These are phyloP conservation scores for Globodera rostochiensis DNA, from an alignment of 1,140 invertebrate genomes.

Conservation along the genomic window DNA sequence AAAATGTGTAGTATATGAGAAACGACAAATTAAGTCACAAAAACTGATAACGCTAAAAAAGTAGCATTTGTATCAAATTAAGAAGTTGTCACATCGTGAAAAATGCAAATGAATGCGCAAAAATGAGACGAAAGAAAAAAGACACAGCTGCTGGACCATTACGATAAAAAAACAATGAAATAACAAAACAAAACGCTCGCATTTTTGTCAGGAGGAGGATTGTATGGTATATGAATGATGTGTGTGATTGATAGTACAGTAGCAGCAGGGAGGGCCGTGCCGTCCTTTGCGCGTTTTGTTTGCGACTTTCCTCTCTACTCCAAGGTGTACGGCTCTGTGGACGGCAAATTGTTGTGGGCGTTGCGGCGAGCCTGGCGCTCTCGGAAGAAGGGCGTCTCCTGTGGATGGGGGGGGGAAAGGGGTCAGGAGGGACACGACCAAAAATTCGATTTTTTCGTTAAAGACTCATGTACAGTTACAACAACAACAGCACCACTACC, in stretches of 20 bases:
- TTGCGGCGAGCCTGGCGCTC: slow-evolving; percentile 27
- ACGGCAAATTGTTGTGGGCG: slow-evolving; percentile 32
- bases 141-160: no score
- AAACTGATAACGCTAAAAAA: no score
- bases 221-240: not conserved
- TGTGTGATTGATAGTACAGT: slow-evolving; percentile 3
- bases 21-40: no score
- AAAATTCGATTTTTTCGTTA: no score
- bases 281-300: no score
- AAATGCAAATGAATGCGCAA: slow-evolving; percentile 1
- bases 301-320: slow-evolving; percentile 1
- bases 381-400: slow-evolving; percentile 51
- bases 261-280: not conserved
- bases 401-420: not conserved
- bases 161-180: no score
- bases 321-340: slow-evolving; percentile 37
- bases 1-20: no score
- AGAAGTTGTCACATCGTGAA: not conserved
- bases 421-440: no score
- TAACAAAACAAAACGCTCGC: no score
- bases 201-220: no score
- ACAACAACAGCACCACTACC: not conserved
- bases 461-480: no score
- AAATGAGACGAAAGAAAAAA: slow-evolving; percentile 8
- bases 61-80: not conserved